These are phyloP conservation scores for Tinamus guttatus DNA, from an alignment of 2,113 vertebrate species.

Conservation along the genomic window DNA sequence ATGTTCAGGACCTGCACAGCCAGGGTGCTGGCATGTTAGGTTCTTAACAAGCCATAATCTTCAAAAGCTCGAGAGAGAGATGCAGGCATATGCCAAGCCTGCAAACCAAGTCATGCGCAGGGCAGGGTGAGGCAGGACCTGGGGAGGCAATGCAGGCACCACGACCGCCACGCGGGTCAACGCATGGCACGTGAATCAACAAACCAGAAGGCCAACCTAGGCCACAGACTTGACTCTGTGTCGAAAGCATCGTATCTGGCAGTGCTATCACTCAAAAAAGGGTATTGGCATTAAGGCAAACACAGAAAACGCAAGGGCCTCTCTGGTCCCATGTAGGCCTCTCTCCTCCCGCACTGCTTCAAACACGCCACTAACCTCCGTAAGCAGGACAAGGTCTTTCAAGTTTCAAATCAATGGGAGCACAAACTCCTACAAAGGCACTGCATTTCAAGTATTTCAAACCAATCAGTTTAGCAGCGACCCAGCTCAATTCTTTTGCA, in stretches of 20 bases:
- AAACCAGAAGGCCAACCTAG: not conserved
- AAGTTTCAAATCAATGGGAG: not conserved
- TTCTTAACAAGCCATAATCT: not conserved
- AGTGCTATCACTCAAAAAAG: not conserved
- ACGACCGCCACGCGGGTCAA: not conserved
- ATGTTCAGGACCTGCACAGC: not conserved
- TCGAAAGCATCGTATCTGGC: not conserved
- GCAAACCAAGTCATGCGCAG: not conserved
- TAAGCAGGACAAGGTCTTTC: not conserved
- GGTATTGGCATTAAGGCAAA: not conserved
- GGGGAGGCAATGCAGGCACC: not conserved
- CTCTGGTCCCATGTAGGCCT: not conserved
- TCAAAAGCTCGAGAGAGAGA: not conserved
- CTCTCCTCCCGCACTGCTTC: not conserved
- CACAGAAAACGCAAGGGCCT: not conserved
- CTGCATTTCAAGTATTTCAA: not conserved
- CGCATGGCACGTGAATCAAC: not conserved
- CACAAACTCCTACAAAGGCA: not conserved
- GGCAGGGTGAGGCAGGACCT: not conserved
- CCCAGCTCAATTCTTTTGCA: not conserved
- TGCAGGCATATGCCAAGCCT: not conserved
- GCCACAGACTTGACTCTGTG: not conserved
- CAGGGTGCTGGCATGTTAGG: not conserved
- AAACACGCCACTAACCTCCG: not conserved
- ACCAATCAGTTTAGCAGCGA: not conserved